phyloP scores from a whole-genome alignment of 1,140 invertebrate genomes.

The Zophobas morio region DNA sequence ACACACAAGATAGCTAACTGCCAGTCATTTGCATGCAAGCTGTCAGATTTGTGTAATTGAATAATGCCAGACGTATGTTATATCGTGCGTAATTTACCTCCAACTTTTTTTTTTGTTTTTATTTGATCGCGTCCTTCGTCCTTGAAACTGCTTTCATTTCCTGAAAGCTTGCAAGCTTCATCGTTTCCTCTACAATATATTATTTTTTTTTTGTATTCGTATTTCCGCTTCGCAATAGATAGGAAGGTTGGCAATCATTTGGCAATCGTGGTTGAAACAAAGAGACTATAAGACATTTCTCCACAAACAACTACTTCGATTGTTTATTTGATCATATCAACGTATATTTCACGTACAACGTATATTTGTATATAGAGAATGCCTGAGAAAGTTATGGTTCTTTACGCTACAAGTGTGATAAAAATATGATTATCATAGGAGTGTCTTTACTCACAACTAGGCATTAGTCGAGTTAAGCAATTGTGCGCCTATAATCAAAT shows the following conservation, averaged over 20 bases:
- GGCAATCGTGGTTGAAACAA: neutral
- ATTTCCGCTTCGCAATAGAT: slow-evolving; percentile 28
- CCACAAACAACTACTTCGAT: neutral
- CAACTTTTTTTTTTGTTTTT: slow-evolving; percentile 4
- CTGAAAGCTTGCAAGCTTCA: slow-evolving; percentile 32
- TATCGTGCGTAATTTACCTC: slow-evolving; percentile 36
- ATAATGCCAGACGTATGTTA: slow-evolving; percentile 23
- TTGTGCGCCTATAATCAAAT: no score
- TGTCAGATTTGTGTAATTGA: slow-evolving; percentile 39
- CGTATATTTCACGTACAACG: no score
- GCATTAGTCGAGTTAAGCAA: no score
- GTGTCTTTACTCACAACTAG: no score
- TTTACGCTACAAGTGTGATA: no score
- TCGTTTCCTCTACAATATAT: slow-evolving; percentile 32
- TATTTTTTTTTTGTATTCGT: slow-evolving; percentile 30
- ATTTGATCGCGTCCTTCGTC: neutral
- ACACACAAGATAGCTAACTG: slow-evolving; percentile 31
- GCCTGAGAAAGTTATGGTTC: no score
- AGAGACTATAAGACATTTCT: neutral
- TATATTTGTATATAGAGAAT: no score
- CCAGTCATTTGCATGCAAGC: slow-evolving; percentile 37
- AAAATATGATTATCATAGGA: no score
- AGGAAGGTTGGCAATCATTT: slow-evolving; percentile 29
- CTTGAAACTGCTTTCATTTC: slow-evolving; percentile 38
- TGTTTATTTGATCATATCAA: no score